Evolutionary conservation across 2,888 invertebrate genomes (phyloP).

Genomic region (Caenorhabditis becei): DNA sequence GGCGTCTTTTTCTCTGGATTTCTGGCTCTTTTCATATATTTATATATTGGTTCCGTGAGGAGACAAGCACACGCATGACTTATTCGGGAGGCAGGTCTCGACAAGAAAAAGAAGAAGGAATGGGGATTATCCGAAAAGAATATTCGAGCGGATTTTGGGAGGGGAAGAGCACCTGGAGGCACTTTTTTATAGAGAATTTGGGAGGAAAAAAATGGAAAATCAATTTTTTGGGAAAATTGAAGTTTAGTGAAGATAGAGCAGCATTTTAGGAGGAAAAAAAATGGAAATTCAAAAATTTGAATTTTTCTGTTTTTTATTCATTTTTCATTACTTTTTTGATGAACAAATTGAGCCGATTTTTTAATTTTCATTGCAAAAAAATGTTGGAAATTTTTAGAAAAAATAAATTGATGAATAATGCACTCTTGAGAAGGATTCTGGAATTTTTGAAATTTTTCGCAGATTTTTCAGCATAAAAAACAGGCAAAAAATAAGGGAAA

Average conservation of each 20-base stretch:
- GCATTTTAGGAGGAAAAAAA: neutral
- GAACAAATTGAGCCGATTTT: neutral
- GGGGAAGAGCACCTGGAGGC: constrained; percentile 6
- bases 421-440: neutral
- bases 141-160: constrained; percentile 3
- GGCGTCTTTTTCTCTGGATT: neutral
- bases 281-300: neutral
- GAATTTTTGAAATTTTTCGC: neutral
- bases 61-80: constrained; percentile 31
- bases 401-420: neutral
- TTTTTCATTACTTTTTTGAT: neutral
- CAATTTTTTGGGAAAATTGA: no score
- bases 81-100: constrained; percentile 36
- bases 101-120: constrained; percentile 12
- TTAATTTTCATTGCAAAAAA: no score
- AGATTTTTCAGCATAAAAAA: neutral
- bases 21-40: neutral
- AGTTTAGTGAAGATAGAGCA: no score
- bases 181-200: neutral
- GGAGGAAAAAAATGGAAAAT: neutral
- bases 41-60: neutral
- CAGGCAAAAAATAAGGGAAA: neutral
- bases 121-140: constrained; percentile 35
- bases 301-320: neutral
- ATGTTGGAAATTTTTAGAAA: no score